Evolutionary conservation across 2,888 invertebrate species (phyloP).

Genomic region (Agrilus cyanescens): DNA sequence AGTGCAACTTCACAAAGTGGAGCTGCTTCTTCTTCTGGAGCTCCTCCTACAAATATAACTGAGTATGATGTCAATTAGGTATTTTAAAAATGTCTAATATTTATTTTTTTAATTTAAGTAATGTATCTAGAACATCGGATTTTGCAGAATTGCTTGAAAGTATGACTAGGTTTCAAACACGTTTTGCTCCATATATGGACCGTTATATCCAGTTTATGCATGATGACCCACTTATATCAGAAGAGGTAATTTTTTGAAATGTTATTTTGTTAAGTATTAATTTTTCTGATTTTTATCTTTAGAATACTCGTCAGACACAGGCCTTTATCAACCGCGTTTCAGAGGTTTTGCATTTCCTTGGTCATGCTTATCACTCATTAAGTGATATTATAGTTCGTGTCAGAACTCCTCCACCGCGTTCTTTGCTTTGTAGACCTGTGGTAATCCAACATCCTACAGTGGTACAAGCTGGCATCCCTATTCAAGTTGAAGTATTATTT

Average conservation of each 20-base stretch:
- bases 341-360: slow-evolving; percentile 71
- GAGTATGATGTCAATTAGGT: slow-evolving; percentile 15
- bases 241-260: slow-evolving; percentile 24
- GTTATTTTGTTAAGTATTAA: neutral
- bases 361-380: slow-evolving; percentile 80
- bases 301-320: slow-evolving; percentile 46
- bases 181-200: slow-evolving; percentile 54
- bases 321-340: slow-evolving; percentile 61
- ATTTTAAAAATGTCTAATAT: neutral
- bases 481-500: slow-evolving; percentile 44
- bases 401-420: slow-evolving; percentile 53
- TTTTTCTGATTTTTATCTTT: slow-evolving; percentile 23
- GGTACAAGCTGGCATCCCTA: slow-evolving; percentile 52
- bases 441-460: slow-evolving; percentile 55
- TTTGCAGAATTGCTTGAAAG: slow-evolving; percentile 46
- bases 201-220: slow-evolving; percentile 49
- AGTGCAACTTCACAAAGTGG: slow-evolving; percentile 6
- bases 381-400: slow-evolving; percentile 76
- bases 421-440: slow-evolving; percentile 58
- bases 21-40: slow-evolving; percentile 4
- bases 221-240: slow-evolving; percentile 44
- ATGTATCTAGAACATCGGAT: slow-evolving; percentile 37
- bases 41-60: slow-evolving; percentile 11
- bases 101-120: slow-evolving; percentile 12
- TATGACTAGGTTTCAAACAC: slow-evolving; percentile 40